These are phyloP conservation scores for Saccostrea echinata DNA, from an alignment of 1,140 invertebrate species.

Conservation along the genomic window DNA sequence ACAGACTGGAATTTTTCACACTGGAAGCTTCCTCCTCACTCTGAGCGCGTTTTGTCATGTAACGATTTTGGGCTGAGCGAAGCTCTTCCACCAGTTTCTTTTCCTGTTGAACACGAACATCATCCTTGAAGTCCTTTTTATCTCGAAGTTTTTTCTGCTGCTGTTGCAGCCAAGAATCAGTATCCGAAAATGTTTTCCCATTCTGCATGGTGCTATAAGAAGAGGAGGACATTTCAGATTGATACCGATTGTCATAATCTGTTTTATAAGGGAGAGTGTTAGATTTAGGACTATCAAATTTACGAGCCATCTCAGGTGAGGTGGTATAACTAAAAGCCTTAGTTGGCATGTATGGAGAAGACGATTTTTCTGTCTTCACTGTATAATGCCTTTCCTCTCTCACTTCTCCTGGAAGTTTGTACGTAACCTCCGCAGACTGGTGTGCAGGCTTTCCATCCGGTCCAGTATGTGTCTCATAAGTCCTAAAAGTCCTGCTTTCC, in stretches of 20 bases:
- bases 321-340: constrained; percentile 68
- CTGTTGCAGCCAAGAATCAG: constrained; percentile 77
- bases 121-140: constrained; percentile 66
- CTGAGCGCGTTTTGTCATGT: constrained; percentile 72
- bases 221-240: constrained; percentile 54
- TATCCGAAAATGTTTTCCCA: constrained; percentile 56
- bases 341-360: constrained; percentile 59
- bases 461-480: constrained; percentile 63
- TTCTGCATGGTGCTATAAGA: constrained; percentile 63
- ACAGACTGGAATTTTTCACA: constrained; percentile 63
- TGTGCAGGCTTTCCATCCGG: constrained; percentile 68
- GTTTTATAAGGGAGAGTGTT: constrained; percentile 71
- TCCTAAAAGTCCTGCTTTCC: constrained; percentile 70
- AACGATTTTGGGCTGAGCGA: constrained; percentile 75
- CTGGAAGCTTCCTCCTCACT: constrained; percentile 72
- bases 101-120: constrained; percentile 71
- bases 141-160: constrained; percentile 79
- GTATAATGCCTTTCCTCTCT: constrained; percentile 72
- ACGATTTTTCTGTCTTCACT: constrained; percentile 60
- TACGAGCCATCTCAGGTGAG: constrained; percentile 63
- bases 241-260: constrained; percentile 73
- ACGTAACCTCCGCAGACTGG: constrained; percentile 72
- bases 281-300: constrained; percentile 57
- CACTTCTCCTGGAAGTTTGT: constrained; percentile 69
- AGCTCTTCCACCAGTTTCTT: constrained; percentile 78